Conservation (phyloP, 2,113 vertebrate genomes). For the Tetrax tetrax region DNA sequence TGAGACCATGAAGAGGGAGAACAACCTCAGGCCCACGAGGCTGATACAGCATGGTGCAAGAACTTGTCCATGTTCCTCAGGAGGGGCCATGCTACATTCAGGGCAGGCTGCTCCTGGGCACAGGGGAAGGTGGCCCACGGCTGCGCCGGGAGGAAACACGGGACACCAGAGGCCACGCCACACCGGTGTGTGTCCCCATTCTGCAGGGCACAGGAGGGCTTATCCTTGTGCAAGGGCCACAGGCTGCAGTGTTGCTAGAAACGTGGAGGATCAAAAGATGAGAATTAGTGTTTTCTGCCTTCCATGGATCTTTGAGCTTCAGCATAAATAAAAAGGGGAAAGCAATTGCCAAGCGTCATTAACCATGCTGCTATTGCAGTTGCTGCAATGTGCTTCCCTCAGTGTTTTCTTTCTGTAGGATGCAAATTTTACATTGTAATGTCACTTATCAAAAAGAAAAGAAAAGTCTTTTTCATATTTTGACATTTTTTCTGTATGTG, state of each 20-base stretch:
- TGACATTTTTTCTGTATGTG: not conserved
- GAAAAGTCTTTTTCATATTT: not conserved
- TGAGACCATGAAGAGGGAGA: not conserved
- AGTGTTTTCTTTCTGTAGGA: not conserved
- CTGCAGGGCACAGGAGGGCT: not conserved
- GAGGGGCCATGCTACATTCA: accelerated
- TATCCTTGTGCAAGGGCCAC: not conserved
- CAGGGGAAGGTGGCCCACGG: not conserved
- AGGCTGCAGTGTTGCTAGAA: not conserved
- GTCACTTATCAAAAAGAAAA: not conserved
- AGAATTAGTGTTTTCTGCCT: not conserved
- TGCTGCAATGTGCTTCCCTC: not conserved
- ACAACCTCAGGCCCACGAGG: not conserved
- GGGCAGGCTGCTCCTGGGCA: not conserved
- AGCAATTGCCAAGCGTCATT: not conserved
- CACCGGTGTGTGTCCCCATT: accelerated
- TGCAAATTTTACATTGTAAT: not conserved
- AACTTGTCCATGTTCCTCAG: not conserved
- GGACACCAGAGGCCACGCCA: not conserved
- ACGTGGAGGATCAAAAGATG: not conserved
- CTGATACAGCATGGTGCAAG: accelerated
- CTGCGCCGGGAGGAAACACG: accelerated
- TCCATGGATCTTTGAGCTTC: not conserved
- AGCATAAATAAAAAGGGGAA: not conserved
- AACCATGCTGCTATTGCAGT: not conserved